Conservation (phyloP, 2,797 vertebrate species). For the Pelobates cultripes region DNA sequence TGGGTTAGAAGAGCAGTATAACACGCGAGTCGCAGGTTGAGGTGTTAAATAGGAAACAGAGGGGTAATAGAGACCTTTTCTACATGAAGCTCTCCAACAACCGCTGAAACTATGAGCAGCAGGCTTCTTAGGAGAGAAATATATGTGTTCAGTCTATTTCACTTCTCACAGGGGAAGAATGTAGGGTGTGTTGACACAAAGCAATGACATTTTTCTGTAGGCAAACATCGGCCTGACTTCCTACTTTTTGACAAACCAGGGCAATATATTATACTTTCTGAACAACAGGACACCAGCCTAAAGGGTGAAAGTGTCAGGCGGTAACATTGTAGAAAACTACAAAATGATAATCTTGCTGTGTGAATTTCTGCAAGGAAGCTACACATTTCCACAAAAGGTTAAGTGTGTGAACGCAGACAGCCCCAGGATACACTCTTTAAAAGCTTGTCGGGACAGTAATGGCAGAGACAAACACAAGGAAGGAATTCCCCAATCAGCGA, state of each 20-base stretch:
- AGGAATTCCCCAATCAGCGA: background rate
- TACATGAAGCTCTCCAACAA: too few relatives aligned
- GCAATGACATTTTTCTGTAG: background rate
- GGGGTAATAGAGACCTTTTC: too few relatives aligned
- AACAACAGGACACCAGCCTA: background rate
- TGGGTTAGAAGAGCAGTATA: too few relatives aligned
- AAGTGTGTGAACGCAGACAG: background rate
- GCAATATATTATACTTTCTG: too few relatives aligned
- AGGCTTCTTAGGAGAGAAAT: too few relatives aligned
- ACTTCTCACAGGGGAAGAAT: background rate
- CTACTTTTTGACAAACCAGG: background rate
- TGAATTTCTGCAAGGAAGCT: background rate
- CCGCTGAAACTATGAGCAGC: too few relatives aligned
- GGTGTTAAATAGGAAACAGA: too few relatives aligned
- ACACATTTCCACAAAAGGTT: conserved; percentile 8
- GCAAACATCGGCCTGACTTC: background rate
- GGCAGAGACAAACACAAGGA: background rate
- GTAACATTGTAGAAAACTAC: conserved; percentile 15
- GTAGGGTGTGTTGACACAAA: background rate
- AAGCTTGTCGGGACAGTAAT: background rate
- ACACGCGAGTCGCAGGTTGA: too few relatives aligned
- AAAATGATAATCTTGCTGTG: background rate
- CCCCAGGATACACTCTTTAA: background rate
- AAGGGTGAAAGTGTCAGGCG: background rate
- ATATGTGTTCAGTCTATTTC: too few relatives aligned